Evolutionary conservation across 2,888 invertebrate genomes (phyloP), one percentile per base, ranked within the genome.

Genomic region (Lasioglossum calceatum): DNA sequence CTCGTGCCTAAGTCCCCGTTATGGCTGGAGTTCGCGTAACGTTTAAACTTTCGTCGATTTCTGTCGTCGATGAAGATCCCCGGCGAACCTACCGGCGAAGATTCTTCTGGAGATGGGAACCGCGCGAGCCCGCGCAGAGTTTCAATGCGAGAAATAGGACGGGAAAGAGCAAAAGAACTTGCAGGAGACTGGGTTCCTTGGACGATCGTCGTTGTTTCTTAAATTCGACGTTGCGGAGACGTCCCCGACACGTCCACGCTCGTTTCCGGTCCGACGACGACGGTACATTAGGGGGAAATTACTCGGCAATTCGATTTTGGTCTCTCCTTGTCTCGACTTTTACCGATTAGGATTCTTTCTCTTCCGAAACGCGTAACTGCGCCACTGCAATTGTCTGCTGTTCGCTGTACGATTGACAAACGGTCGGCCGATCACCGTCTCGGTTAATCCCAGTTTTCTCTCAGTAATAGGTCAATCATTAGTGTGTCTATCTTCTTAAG

Each of bases 281-380:
- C 84, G 77, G 79, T 91, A 90, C 92, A 93, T 93, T 93, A 93
- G 89, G 80, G 88, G 92, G 92, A 93, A 93, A 93, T 93, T 92
- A 92, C 91, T 88, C 83, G 91, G 81, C 89, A 92, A 93, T 92
- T 92, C 87, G 88, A 92, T 93, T 92, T 91, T 78, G 86, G 78
- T 77, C 87, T 91, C 92, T 89, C 85, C 76, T 71, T 82, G 61
- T 80, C 84, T 74, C 86, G 64, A 61, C 77, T 19, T 67, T 36
- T 36, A 61, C 61, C 27, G 27, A 61, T 27, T 27, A 14, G 27
- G 10, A 16, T 61, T 27, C 27, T 61, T 27, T 27, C 23, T 4
- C 27, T 61, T 27, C 12, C 27, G 27, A 14, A 10, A 27, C 58
- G 27, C 27, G 58, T 50, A 61, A 61, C n/a, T 4, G 58, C 58